These are phyloP conservation scores for Rhabdophis nuchalis DNA, from an alignment of 2,797 vertebrate genomes.

Conservation along the genomic window DNA sequence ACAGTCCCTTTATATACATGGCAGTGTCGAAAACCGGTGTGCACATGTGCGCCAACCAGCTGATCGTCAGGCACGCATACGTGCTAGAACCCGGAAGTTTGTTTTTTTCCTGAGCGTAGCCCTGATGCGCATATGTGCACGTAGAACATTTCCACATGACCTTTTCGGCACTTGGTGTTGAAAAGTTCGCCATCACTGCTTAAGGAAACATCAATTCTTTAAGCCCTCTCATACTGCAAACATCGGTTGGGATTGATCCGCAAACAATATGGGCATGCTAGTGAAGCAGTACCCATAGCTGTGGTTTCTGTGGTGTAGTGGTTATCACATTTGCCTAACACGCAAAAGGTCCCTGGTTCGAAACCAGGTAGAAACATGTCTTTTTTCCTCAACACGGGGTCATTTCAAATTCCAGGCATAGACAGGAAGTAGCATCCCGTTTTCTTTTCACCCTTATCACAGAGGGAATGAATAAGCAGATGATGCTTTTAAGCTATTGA, in stretches of 20 bases:
- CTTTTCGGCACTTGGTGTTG: too few relatives aligned
- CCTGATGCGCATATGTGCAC: too few relatives aligned
- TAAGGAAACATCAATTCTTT: neutral
- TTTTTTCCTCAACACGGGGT: neutral
- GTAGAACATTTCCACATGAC: too few relatives aligned
- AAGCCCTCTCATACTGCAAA: neutral
- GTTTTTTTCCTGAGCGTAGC: too few relatives aligned
- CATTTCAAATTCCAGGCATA: neutral
- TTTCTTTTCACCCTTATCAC: neutral
- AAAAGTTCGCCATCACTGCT: too few relatives aligned
- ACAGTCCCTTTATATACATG: too few relatives aligned
- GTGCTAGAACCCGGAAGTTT: too few relatives aligned
- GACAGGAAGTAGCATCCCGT: neutral
- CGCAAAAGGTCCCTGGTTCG: neutral
- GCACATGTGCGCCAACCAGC: too few relatives aligned
- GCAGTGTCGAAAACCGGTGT: too few relatives aligned
- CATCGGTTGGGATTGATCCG: neutral
- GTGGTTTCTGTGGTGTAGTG: neutral
- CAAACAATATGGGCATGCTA: neutral
- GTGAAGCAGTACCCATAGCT: rapidly evolving
- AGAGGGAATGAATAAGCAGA: neutral
- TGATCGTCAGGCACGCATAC: too few relatives aligned
- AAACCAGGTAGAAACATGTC: neutral
- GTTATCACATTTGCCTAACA: neutral
- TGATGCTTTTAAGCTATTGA: neutral